phyloP scores from a whole-genome alignment of 2,113 vertebrate species.

The Mellivora capensis region DNA sequence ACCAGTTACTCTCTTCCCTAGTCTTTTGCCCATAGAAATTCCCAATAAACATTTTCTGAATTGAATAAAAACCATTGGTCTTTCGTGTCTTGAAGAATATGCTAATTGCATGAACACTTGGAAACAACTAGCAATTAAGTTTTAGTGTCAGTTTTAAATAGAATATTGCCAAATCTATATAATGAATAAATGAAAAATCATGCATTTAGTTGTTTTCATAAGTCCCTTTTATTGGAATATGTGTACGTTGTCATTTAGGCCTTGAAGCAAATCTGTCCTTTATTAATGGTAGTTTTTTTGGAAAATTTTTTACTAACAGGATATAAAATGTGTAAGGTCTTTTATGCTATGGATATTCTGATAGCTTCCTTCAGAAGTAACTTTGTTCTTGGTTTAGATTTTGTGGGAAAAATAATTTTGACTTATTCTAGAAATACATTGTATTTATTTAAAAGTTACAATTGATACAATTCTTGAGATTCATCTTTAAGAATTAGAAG shows the following conservation, averaged over 20 bases:
- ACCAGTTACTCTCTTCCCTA: not conserved
- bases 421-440: slow-evolving; percentile 33
- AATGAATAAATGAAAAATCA: slow-evolving; percentile 56
- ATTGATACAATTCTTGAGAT: slow-evolving; percentile 37
- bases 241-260: not conserved
- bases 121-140: not conserved
- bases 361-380: slow-evolving; percentile 17
- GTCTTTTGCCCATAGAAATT: slow-evolving; percentile 27
- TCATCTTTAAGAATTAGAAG: slow-evolving; percentile 37
- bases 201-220: not conserved
- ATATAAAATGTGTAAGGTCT: slow-evolving; percentile 42
- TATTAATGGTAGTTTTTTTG: not conserved
- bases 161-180: not conserved
- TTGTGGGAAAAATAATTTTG: not conserved
- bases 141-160: not conserved
- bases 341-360: not conserved
- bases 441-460: not conserved
- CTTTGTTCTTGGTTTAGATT: slow-evolving; percentile 33
- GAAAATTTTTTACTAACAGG: not conserved
- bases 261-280: not conserved
- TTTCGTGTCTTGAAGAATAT: slow-evolving; percentile 27
- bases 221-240: slow-evolving; percentile 37
- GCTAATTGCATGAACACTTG: not conserved
- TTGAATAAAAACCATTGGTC: not conserved
- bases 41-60: slow-evolving; percentile 22